These are phyloP conservation scores for Lordiphosa clarofinis DNA, from an alignment of 1,140 invertebrate genomes.

Conservation along the genomic window DNA sequence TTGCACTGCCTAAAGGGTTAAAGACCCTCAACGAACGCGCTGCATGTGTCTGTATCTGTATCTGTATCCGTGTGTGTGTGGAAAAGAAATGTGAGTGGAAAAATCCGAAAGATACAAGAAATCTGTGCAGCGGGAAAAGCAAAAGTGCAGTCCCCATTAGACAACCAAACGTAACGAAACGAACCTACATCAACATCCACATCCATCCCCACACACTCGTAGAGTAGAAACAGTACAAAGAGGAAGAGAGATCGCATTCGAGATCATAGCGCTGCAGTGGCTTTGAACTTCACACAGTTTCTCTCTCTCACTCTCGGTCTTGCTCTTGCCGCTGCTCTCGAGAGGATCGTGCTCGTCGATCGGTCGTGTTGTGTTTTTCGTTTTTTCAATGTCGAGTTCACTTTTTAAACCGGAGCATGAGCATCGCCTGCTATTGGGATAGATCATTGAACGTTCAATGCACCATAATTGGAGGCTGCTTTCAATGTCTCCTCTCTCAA, in stretches of 20 bases:
- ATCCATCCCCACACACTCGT: slow-evolving; percentile 1
- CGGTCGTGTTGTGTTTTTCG: slow-evolving; percentile 4
- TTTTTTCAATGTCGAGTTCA: slow-evolving; percentile 73
- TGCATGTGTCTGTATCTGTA: neutral
- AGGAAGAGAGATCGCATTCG: slow-evolving; percentile 20
- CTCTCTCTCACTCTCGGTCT: slow-evolving; percentile 1
- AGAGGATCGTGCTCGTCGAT: slow-evolving; percentile 1
- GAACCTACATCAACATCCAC: slow-evolving; percentile 67
- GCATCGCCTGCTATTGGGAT: slow-evolving; percentile 53
- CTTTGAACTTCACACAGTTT: slow-evolving; percentile 76
- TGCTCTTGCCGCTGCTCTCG: slow-evolving; percentile 9
- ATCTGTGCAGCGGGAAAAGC: slow-evolving; percentile 73
- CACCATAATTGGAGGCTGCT: slow-evolving; percentile 34
- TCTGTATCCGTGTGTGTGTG: slow-evolving; percentile 45
- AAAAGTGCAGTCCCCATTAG: slow-evolving; percentile 63
- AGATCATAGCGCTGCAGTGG: slow-evolving; percentile 54
- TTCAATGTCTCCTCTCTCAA: slow-evolving; percentile 30
- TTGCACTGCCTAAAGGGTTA: slow-evolving; percentile 76
- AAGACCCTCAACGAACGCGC: slow-evolving; percentile 67
- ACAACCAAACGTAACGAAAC: slow-evolving; percentile 46
- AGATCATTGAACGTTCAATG: slow-evolving; percentile 76
- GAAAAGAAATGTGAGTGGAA: slow-evolving; percentile 64
- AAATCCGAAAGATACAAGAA: slow-evolving; percentile 64
- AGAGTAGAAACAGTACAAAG: slow-evolving; percentile 2
- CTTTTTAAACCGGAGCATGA: slow-evolving; percentile 64